Base-by-base conservation (phyloP, 2,888 invertebrate species). In the Melanchra persicariae region DNA sequence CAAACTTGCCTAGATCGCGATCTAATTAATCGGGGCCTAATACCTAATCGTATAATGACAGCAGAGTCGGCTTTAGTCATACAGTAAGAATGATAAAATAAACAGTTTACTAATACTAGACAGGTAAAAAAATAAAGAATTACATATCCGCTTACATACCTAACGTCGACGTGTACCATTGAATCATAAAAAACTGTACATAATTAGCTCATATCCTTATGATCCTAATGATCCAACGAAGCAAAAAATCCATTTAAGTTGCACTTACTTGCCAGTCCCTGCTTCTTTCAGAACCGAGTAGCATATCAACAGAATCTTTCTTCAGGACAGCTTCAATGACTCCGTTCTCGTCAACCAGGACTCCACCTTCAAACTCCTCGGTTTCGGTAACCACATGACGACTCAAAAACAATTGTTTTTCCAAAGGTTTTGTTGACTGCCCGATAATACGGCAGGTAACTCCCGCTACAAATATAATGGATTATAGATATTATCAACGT, bases 311-410 rank as follows among this genome's bases (percentile, higher is more conserved):
- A 19, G 94, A 92, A 0, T 92, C 87, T 34, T 94, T 91, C 34
- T 91, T 93, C 2, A 97, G 88, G 24, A 97, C 94, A 71, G 94
- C 93, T 70, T 94, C 90, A 74, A 97, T 97, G 82, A 95, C 95
- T 37, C 97, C 97, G 81, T 96, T 90, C 57, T 95, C 92, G 62
- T 96, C 92, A 17, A 97, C 96, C 69, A 97, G 87, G 67, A 97
- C 96, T 30, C 97, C 97, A 19, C 97, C 97, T 70, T 96, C 95
- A 26, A 96, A 91, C 70, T 97, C 95, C 40, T 89, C 91, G 47
- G 93, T 91, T 70, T 96, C 94, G 12, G 97, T 93, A 62, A 96
- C 96, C 66, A 97, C 96, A 70, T 87, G 85, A 49, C 88, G 87
- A 81, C 96, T 95, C 19, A 95, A 77, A 78, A 95, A 96, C 74